Evolutionary conservation across 2,888 invertebrate genomes (phyloP), one percentile per base, ranked within the genome.

Genomic region (Stictocephala bisonia): DNA sequence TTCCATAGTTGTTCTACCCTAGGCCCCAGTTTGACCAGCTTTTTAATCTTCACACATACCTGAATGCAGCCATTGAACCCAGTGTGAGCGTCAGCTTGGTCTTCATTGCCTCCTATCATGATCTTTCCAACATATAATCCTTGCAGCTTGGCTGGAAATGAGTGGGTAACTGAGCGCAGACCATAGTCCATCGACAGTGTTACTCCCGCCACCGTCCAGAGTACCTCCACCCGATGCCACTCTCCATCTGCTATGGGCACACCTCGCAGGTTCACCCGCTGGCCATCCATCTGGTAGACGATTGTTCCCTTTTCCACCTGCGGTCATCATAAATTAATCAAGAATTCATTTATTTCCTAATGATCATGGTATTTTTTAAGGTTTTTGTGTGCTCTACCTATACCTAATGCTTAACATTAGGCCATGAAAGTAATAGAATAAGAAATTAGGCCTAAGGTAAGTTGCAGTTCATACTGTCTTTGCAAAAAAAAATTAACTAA

Each of bases 121-220:
- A 97, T 94, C 85, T 93, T 93, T 0, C 94, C 93, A 6, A 97
- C 92, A 80, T 93, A 93, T 60, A 94, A 88, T 1, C 95, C 95
- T 82, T 95, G 93, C 40, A 97, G 90, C 82, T 94, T 95, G 76
- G 91, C 90, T 0, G 91, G 85, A 84, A 93, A 88, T 0, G 92
- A 90, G 9, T 91, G 84, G 0, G 90, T 81, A 0, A 90, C 88
- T 6, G 89, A 89, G 66, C 92, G 88, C 75, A 94, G 90, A 0
- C 95, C 95, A 81, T 95, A 96, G 84, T 98, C 97, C 11, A 96
- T 87, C 9, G 91, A 91, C 60, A 96, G 88, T 93, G 95, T 95
- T 74, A 92, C 90, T 41, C 85, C 85, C 9, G 78, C 77, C 1
- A 78, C 76, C 81, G 85, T 84, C 87, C 87, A 88, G 69, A 86